phyloP scores from a whole-genome alignment of 2,113 vertebrate genomes.

The Neodontobutis hainanensis region DNA sequence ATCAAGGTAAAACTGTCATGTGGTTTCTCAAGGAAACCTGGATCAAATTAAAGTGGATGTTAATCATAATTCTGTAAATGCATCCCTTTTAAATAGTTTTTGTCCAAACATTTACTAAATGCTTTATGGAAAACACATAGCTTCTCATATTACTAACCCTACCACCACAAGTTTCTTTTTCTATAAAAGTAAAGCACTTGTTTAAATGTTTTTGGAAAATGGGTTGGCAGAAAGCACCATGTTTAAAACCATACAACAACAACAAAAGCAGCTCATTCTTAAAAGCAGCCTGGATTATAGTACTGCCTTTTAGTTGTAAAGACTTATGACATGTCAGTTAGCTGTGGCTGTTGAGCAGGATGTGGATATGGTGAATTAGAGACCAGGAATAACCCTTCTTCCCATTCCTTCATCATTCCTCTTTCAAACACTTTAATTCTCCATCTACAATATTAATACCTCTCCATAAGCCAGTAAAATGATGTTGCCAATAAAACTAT shows the following conservation, averaged over 20 bases:
- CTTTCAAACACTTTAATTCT: slow-evolving; percentile 25
- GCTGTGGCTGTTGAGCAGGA: slow-evolving; percentile 18
- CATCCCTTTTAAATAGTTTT: neutral
- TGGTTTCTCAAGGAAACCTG: neutral
- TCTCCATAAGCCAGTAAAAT: slow-evolving; percentile 67
- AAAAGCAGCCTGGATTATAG: slow-evolving; percentile 1
- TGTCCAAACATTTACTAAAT: neutral
- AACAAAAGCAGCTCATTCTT: neutral
- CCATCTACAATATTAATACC: slow-evolving; percentile 47
- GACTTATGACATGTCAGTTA: slow-evolving; percentile 1
- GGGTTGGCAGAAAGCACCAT: neutral
- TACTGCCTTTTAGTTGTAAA: slow-evolving; percentile 3
- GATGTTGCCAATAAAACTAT: slow-evolving; percentile 78
- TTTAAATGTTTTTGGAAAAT: neutral
- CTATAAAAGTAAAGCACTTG: neutral
- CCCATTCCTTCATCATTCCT: slow-evolving; percentile 10
- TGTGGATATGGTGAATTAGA: slow-evolving; percentile 29
- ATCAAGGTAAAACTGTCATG: neutral
- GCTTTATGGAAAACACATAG: neutral
- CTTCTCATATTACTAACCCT: slow-evolving; percentile 2
- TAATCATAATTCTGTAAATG: neutral
- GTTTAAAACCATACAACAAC: too few species aligned
- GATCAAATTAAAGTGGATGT: slow-evolving; percentile 3
- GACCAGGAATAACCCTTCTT: slow-evolving; percentile 25
- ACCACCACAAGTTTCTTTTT: too few species aligned